Evolutionary conservation across 1,140 invertebrate genomes (phyloP).

Genomic region (Drosophila quadrilineata): DNA sequence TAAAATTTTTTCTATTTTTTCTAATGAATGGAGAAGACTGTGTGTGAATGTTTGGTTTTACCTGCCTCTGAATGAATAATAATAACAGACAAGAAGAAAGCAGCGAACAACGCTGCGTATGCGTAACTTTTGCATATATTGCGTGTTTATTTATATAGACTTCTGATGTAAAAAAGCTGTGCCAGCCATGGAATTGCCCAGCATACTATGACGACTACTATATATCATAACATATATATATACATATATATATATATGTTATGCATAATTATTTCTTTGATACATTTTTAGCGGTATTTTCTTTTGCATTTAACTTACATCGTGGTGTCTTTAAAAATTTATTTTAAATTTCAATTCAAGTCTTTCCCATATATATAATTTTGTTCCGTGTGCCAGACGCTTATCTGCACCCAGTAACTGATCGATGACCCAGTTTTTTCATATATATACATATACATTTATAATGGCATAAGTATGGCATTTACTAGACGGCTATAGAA

Average conservation of each 20-base stretch:
- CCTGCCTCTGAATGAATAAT: slow-evolving; percentile 51
- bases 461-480: background rate
- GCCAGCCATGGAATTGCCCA: slow-evolving; percentile 10
- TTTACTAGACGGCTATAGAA: too few relatives aligned
- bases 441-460: background rate
- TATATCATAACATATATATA: background rate
- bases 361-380: slow-evolving; percentile 2
- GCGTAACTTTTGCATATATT: slow-evolving; percentile 46
- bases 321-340: too few relatives aligned
- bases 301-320: too few relatives aligned
- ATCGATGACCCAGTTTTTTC: slow-evolving; percentile 30
- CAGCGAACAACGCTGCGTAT: slow-evolving; percentile 55
- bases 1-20: slow-evolving; percentile 30
- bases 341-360: background rate
- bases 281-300: too few relatives aligned
- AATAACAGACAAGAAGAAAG: slow-evolving; percentile 26
- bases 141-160: slow-evolving; percentile 40
- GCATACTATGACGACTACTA: slow-evolving; percentile 19
- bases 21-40: slow-evolving; percentile 60
- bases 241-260: background rate
- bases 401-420: slow-evolving; percentile 6
- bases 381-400: background rate
- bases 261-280: background rate
- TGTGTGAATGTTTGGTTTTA: slow-evolving; percentile 14
- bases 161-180: slow-evolving; percentile 33